Evolutionary conservation across 2,888 invertebrate genomes (phyloP).

Genomic region (Apodemia mormo): DNA sequence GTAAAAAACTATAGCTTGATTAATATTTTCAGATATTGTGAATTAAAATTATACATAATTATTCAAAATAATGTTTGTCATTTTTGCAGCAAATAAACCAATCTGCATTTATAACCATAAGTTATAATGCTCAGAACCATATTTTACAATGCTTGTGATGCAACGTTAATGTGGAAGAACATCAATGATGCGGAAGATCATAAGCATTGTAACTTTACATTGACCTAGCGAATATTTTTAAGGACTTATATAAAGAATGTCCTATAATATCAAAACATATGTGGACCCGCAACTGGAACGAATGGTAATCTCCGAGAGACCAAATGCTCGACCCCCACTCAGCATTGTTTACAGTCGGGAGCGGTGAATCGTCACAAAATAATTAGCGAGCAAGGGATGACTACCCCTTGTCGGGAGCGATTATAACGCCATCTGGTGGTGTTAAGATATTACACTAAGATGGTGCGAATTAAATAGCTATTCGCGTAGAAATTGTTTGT

Average conservation of each 20-base stretch:
- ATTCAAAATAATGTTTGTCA: no score
- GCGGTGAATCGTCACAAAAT: constrained; percentile 55
- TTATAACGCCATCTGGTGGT: constrained; percentile 27
- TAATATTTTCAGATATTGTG: no score
- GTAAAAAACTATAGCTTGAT: no score
- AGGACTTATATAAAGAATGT: background rate
- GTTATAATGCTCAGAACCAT: no score
- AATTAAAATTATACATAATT: no score
- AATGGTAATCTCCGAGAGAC: constrained; percentile 31
- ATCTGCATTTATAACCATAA: no score
- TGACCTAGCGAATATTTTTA: no score
- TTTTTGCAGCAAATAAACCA: no score
- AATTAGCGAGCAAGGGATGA: constrained; percentile 49
- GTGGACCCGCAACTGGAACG: constrained; percentile 24
- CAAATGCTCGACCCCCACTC: constrained; percentile 32
- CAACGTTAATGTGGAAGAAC: no score
- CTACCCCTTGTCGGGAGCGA: constrained; percentile 28
- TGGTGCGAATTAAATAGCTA: constrained; percentile 3
- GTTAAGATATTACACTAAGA: constrained; percentile 19
- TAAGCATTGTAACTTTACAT: no score
- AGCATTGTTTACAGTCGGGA: constrained; percentile 53
- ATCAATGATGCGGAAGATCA: no score
- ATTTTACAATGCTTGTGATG: no score
- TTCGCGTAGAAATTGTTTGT: background rate
- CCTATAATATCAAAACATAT: background rate